Conservation (phyloP, 2,797 vertebrate species). For the Malacoctenus gilli region DNA sequence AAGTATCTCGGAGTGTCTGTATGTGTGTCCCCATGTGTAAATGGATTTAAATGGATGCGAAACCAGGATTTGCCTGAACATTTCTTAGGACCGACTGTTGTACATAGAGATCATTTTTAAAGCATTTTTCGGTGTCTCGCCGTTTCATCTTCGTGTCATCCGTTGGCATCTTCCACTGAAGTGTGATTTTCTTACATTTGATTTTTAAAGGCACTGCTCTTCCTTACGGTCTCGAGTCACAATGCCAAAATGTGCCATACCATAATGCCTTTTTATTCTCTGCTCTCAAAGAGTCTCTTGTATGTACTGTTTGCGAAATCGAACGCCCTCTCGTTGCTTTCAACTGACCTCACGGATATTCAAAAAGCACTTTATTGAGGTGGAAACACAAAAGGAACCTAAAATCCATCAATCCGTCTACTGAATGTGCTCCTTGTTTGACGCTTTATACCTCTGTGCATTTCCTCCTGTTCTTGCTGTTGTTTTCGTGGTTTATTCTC, state of each 20-base stretch:
- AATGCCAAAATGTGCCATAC: slow-evolving; percentile 80
- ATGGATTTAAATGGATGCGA: slow-evolving; percentile 22
- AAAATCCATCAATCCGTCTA: slow-evolving; percentile 27
- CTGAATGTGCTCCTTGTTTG: slow-evolving; percentile 50
- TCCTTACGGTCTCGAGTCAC: slow-evolving; percentile 49
- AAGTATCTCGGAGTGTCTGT: slow-evolving; percentile 12
- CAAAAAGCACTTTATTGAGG: slow-evolving; percentile 73
- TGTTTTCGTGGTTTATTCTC: slow-evolving; percentile 27
- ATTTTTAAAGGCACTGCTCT: slow-evolving; percentile 50
- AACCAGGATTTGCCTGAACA: slow-evolving; percentile 57
- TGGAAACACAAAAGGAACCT: slow-evolving; percentile 21
- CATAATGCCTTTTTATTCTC: slow-evolving; percentile 74
- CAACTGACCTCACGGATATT: slow-evolving; percentile 59
- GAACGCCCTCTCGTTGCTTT: slow-evolving; percentile 48
- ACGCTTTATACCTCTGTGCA: slow-evolving; percentile 43
- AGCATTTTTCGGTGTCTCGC: slow-evolving; percentile 28
- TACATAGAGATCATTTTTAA: slow-evolving; percentile 30
- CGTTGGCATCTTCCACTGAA: slow-evolving; percentile 37
- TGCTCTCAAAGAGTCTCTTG: slow-evolving; percentile 47
- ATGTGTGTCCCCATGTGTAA: slow-evolving; percentile 40
- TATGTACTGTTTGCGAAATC: slow-evolving; percentile 59
- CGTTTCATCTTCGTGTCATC: slow-evolving; percentile 45
- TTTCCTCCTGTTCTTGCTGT: slow-evolving; percentile 30
- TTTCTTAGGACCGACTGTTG: slow-evolving; percentile 61
- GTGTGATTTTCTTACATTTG: slow-evolving; percentile 43